Evolutionary conservation across 2,113 vertebrate genomes (phyloP), one percentile per base, ranked within the genome.

Genomic region (Axis porcinus): DNA sequence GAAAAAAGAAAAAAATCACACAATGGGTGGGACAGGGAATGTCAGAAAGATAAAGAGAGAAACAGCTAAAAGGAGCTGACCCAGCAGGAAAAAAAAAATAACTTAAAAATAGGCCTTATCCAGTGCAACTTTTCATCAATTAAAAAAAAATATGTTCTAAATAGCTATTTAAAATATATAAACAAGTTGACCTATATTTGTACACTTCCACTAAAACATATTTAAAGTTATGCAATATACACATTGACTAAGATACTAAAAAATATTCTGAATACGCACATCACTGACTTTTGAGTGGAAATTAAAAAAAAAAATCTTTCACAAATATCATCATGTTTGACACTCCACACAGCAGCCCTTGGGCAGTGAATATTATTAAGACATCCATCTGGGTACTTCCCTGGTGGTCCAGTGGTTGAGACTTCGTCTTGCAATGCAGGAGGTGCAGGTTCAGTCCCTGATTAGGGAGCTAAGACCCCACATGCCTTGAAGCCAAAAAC

Each of bases 1-100:
- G 79, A 45, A 96, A 97, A 98, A 87, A 97, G 87, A 8, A 28
- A 96, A 97, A 91, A 89, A 97, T 40, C 21, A 60, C 19, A 45
- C 74, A 76, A 10, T 19, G 15, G 19, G 12, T 86, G 62, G n/a
- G 40, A 70, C 52, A 54, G 86, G 95, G 79, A 95, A 81, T 25
- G 83, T 1, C 40, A 95, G 40, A 96, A 84, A 97, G 83, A 90
- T 19, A 93, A 86, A 97, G 17, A 36, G 86, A 89, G 3, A 86
- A 23, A 33, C 33, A 76, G 58, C 2, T 57, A 89, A 82, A 62
- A 83, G 30, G 58, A 83, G 3, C 9, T 55, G 43, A 64, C 2
- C 52, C 12, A 55, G 43, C 12, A 74, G 50, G 43, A 45, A 62
- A 40, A 64, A 67, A 23, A 10, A 86, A 93, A 3, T 60, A 40